Percentiles rank a stretch among this genome's conserved stretches.
Evolutionary conservation across 2,888 invertebrate species (phyloP).

Genomic region (Chromoteleia sp.): DNA sequence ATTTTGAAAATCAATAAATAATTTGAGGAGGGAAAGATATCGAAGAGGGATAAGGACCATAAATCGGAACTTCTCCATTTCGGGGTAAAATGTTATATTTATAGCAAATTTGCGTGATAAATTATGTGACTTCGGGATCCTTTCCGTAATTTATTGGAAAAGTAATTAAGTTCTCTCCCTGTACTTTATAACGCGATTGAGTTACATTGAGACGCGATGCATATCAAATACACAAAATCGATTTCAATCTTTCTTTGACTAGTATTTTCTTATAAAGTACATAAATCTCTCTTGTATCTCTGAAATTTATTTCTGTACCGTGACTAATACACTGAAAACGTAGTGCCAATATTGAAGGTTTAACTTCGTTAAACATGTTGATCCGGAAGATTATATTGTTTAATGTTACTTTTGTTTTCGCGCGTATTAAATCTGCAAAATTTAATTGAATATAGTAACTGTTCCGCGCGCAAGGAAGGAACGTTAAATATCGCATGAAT

Average conservation of each 20-base stretch:
- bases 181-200: neutral
- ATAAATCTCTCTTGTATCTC: constrained; percentile 6
- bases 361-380: constrained; percentile 17
- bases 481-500: constrained; percentile 3
- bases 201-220: neutral
- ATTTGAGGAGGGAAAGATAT: neutral
- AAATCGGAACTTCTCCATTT: no score
- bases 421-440: neutral
- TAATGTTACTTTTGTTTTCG: constrained; percentile 10
- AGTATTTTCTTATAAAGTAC: constrained; percentile 8
- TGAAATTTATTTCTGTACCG: constrained; percentile 7
- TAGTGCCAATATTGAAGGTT: constrained; percentile 26
- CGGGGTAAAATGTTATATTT: neutral
- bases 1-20: neutral
- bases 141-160: constrained; percentile 1
- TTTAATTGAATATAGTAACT: neutral
- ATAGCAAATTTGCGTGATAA: neutral
- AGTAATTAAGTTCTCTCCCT: constrained; percentile 17
- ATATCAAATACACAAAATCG: constrained; percentile 14
- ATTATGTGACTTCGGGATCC: neutral
- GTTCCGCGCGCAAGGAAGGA: neutral
- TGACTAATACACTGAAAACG: constrained; percentile 24
- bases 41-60: no score
- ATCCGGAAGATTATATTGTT: constrained; percentile 17
- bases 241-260: neutral